Evolutionary conservation across 1,140 invertebrate species (phyloP).

Genomic region (Ruditapes philippinarum): DNA sequence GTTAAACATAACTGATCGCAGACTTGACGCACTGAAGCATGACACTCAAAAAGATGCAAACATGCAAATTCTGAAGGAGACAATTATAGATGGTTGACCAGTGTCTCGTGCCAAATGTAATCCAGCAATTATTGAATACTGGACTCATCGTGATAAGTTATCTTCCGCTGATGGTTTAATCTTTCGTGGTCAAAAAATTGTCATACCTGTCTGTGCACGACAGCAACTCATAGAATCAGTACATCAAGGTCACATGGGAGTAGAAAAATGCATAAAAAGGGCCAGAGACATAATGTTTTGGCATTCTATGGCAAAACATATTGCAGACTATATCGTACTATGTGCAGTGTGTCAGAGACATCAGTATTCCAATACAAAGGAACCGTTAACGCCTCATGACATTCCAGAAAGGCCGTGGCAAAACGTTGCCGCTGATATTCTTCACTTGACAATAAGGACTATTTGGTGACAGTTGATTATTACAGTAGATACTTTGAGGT

Average conservation of each 20-base stretch:
- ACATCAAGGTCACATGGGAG: conserved; percentile 70
- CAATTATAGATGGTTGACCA: conserved; percentile 66
- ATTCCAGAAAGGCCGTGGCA: conserved; percentile 72
- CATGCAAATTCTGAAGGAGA: conserved; percentile 1
- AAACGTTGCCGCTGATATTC: conserved; percentile 68
- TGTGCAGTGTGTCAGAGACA: conserved; percentile 59
- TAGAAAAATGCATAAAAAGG: conserved; percentile 61
- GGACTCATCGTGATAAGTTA: conserved; percentile 67
- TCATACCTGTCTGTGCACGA: conserved; percentile 47
- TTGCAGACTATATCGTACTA: conserved; percentile 57
- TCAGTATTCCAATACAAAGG: conserved; percentile 40
- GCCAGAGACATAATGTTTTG: conserved; percentile 70
- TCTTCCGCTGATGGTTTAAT: conserved; percentile 62
- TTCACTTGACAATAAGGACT: conserved; percentile 63
- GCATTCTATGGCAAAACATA: conserved; percentile 62
- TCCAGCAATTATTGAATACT: conserved; percentile 29
- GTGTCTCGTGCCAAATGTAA: conserved; percentile 22
- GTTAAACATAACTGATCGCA: conserved; percentile 26
- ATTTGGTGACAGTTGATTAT: conserved; percentile 68
- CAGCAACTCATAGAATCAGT: conserved; percentile 57
- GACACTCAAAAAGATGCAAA: conserved; percentile 12
- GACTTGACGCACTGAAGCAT: neutral
- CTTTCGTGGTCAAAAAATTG: conserved; percentile 66
- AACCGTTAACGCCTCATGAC: conserved; percentile 63
- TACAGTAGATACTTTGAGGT: conserved; percentile 71